Base-by-base conservation (phyloP, 2,888 invertebrate species). In the Steinernema hermaphroditum region DNA sequence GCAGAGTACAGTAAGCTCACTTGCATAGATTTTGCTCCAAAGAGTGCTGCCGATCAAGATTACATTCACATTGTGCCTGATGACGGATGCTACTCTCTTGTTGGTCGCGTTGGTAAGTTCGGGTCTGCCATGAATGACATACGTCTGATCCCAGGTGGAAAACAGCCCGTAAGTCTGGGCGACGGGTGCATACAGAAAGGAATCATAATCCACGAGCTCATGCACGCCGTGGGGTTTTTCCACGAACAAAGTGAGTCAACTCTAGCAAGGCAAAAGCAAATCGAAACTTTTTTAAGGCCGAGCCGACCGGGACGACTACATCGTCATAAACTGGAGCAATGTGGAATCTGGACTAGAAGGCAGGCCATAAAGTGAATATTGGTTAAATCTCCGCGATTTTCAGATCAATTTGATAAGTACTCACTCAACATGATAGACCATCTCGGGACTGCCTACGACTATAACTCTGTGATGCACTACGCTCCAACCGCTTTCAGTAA, bases 381-480 rank as follows among this genome's bases (percentile, higher is more conserved):
- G 71, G 16, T 27, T 4, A 44, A 0, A 16, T 12, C 37, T 34
- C 41, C 34, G 16, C 2, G n/a, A 0, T 27, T 54, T 78, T 9
- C 57, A 81, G 85, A 85, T 78, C 85, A 85, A 71, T 85, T 85
- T 69, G 85, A 85, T 71, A 85, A 85, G 70, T 85, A 85, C 49
- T 82, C 83, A 0, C 73, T 85, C 68, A 81, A 76, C 19, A 83
- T 85, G 84, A 86, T 87, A 74, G 86, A 87, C 74, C 83, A 85
- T 75, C 72, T 87, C 43, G 85, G 82, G 16, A 86, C 87, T 4
- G 79, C 82, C 32, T 89, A 88, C 77, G 88, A 88, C 75, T 88
- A 88, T 81, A 85, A 84, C 46, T 88, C 87, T 16, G 79, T 88
- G n/a, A 88, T 88, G 88, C 87, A 88, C 83, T 88, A 89, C 75